Conservation (phyloP, 2,113 vertebrate genomes). For the Saiga tatarica region DNA sequence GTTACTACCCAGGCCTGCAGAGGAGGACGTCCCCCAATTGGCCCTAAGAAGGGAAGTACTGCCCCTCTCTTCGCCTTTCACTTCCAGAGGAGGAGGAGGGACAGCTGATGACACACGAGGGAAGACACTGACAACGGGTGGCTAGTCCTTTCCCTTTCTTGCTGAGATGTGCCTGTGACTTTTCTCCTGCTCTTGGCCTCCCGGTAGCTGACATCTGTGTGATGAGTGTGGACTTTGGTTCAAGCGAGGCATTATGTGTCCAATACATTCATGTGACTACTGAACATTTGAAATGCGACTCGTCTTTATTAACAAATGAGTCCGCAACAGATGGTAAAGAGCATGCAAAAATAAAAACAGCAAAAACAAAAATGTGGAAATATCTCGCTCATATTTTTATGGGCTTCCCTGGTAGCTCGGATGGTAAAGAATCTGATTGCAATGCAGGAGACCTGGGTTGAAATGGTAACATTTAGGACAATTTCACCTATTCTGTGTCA, state of each 20-base stretch:
- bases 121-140: accelerated
- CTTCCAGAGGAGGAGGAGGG: not conserved
- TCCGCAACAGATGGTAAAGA: not conserved
- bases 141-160: not conserved
- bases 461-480: not conserved
- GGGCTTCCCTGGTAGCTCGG: not conserved
- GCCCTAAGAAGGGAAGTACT: not conserved
- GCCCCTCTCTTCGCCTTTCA: not conserved
- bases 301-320: not conserved
- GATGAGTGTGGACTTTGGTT: not conserved
- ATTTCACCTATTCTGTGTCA: not conserved
- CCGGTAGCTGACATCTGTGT: accelerated
- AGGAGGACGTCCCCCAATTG: not conserved
- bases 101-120: accelerated
- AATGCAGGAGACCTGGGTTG: not conserved
- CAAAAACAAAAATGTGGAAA: not conserved
- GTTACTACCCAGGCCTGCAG: not conserved
- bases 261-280: too few species aligned
- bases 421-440: not conserved
- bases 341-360: not conserved
- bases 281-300: not conserved
- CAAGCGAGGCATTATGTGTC: not conserved
- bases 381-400: not conserved
- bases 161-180: not conserved
- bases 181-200: not conserved